phyloP scores from a whole-genome alignment of 2,888 invertebrate genomes.

The Digitonthophagus gazella region DNA sequence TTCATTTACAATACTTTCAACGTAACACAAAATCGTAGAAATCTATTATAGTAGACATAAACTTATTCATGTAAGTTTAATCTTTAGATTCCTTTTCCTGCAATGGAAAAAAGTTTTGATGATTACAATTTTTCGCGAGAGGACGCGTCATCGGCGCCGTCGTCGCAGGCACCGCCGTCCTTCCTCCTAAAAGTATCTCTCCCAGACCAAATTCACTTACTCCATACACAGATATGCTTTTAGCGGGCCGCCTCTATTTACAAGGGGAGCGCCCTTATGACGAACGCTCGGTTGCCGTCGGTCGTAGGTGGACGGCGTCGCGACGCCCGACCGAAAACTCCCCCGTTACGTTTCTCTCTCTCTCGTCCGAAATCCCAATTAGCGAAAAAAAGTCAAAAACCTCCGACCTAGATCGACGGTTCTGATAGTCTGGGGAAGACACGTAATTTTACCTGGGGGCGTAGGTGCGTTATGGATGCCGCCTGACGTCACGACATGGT shows the following conservation, averaged over 20 bases:
- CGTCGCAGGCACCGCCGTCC: conserved; percentile 3
- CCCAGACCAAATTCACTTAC: conserved; percentile 51
- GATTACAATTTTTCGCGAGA: not conserved
- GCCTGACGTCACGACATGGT: conserved; percentile 36
- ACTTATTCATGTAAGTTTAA: too few relatives aligned
- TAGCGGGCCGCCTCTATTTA: conserved; percentile 37
- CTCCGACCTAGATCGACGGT: conserved; percentile 4
- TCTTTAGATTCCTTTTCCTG: too few relatives aligned
- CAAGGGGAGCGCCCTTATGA: conserved; percentile 33
- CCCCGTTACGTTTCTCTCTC: not conserved
- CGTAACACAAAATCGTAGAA: too few relatives aligned
- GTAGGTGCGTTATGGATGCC: conserved; percentile 25
- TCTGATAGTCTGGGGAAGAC: conserved; percentile 21
- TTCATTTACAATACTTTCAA: too few relatives aligned
- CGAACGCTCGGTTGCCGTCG: conserved; percentile 18
- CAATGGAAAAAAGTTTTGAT: not conserved
- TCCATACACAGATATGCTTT: conserved; percentile 49
- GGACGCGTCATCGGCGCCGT: not conserved
- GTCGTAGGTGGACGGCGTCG: not conserved
- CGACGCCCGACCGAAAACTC: not conserved
- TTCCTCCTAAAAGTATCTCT: conserved; percentile 37
- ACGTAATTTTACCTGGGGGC: conserved; percentile 31
- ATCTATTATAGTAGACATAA: too few relatives aligned
- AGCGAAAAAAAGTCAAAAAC: not conserved
- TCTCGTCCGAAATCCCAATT: not conserved